These are phyloP conservation scores for Orthosia incerta DNA, from an alignment of 2,888 invertebrate genomes.

Conservation along the genomic window DNA sequence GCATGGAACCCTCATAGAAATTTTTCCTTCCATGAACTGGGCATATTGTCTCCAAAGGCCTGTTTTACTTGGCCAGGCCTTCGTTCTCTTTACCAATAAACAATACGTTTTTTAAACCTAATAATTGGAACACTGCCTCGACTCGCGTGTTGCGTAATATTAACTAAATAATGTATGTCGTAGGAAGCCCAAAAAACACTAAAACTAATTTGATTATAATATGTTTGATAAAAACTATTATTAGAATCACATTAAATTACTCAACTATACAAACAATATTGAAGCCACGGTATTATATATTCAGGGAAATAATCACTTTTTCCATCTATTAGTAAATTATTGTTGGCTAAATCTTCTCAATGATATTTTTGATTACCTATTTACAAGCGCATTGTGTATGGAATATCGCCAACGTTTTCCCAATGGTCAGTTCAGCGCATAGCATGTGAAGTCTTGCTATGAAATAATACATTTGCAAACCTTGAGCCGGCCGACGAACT, in stretches of 20 bases:
- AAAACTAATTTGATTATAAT: constrained; percentile 43
- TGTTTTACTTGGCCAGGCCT: background rate
- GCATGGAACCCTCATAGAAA: constrained; percentile 11
- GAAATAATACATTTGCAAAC: constrained; percentile 69
- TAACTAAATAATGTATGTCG: constrained; percentile 13
- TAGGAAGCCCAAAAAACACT: constrained; percentile 6
- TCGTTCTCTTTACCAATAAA: constrained; percentile 1
- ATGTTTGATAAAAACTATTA: constrained; percentile 23
- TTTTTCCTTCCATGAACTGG: background rate
- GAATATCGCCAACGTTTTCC: constrained; percentile 53
- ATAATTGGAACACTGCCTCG: constrained; percentile 20
- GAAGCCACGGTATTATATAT: background rate
- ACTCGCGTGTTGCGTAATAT: constrained; percentile 4
- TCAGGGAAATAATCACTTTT: background rate
- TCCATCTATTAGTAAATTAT: too few species aligned
- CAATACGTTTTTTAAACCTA: background rate
- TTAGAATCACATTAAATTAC: constrained; percentile 18
- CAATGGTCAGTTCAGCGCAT: constrained; percentile 49
- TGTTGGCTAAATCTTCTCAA: constrained; percentile 1
- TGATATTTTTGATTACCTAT: constrained; percentile 16
- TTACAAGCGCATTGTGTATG: constrained; percentile 31
- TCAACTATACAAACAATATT: background rate
- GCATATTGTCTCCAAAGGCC: background rate
- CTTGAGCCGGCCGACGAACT: constrained; percentile 77
- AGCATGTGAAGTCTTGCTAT: constrained; percentile 57